phyloP scores from a whole-genome alignment of 2,797 vertebrate genomes.

The Sebastes steindachneri region DNA sequence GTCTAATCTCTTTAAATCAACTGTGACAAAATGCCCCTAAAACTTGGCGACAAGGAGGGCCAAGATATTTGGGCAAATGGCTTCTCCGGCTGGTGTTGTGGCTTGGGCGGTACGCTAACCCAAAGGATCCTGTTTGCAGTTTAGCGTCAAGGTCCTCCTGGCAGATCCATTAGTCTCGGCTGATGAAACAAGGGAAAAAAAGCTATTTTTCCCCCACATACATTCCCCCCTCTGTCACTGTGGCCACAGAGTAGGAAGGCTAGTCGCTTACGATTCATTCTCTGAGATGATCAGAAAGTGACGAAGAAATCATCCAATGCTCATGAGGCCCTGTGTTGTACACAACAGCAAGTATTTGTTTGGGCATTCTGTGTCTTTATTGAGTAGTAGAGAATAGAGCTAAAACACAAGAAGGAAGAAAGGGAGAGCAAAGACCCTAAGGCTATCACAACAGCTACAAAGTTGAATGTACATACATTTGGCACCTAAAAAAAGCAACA shows the following conservation, averaged over 20 bases:
- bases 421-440: neutral
- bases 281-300: slow-evolving; percentile 17
- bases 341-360: neutral
- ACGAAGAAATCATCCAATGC: neutral
- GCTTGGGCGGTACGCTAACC: slow-evolving; percentile 51
- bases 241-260: slow-evolving; percentile 41
- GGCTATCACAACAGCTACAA: neutral
- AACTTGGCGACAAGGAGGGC: slow-evolving; percentile 24
- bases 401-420: neutral
- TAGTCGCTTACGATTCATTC: slow-evolving; percentile 25
- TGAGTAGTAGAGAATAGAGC: neutral
- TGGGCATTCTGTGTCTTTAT: neutral
- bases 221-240: slow-evolving; percentile 29
- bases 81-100: slow-evolving; percentile 61
- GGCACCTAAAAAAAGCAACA: neutral
- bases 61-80: slow-evolving; percentile 53
- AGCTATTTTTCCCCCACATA: slow-evolving; percentile 20
- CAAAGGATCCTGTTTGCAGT: slow-evolving; percentile 49
- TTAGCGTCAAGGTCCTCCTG: slow-evolving; percentile 61
- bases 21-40: slow-evolving; percentile 47
- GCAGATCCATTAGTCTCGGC: slow-evolving; percentile 74
- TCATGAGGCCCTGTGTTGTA: neutral
- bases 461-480: neutral
- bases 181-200: slow-evolving; percentile 57
- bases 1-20: slow-evolving; percentile 43